Base-by-base conservation (phyloP, 2,113 vertebrate species). In the Hipposideros armiger region DNA sequence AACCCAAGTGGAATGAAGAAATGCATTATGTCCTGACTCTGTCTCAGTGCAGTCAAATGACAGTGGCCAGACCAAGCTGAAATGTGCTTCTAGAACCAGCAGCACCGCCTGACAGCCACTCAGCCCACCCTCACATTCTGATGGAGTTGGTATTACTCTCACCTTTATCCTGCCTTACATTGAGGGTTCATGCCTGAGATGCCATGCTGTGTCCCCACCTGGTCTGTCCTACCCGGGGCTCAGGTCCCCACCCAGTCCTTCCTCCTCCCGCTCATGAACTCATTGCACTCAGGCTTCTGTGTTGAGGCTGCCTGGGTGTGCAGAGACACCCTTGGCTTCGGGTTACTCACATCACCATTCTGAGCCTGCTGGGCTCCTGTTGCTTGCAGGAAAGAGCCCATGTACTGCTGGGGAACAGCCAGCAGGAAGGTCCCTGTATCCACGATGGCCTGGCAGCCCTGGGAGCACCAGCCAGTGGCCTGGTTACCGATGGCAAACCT, bases 391-490 rank as follows among this genome's bases (percentile, higher is more conserved):
- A 98, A 72, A 66, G 26, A 64, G 13, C 4, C 20, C 0, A 98
- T 0, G 93, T 98, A 98, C 42, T 98, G 24, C 78, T 96, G 80
- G 22, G 98, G 98, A 64, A 98, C 74, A 0, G 98, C 95, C 73
- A 99, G 82, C 76, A 97, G 95, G 89, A 96, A 98, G 0, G 98
- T 99, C 24, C 98, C 98, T 0, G 98, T 98, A 78, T 98, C 98
- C 95, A 98, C 97, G 1, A 98, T 97, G 81, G 96, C 98, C 94
- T 98, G 98, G 95, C 98, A 98, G 91, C 98, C 98, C 54, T 95
- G 82, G 32, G 95, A 96, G 80, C 98, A 99, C 97, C 94, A 98
- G 80, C 94, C 97, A 2, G 97, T 98, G 60, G 97, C 78, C 74
- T 95, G 94, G 66, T 95, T 97, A 30, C 95, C 95, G 11, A 98